A percentile compares a stretch with the other conserved stretches of the same genome.
These are phyloP conservation scores for Elaphurus davidianus DNA, from an alignment of 2,113 vertebrate species.

Conservation along the genomic window DNA sequence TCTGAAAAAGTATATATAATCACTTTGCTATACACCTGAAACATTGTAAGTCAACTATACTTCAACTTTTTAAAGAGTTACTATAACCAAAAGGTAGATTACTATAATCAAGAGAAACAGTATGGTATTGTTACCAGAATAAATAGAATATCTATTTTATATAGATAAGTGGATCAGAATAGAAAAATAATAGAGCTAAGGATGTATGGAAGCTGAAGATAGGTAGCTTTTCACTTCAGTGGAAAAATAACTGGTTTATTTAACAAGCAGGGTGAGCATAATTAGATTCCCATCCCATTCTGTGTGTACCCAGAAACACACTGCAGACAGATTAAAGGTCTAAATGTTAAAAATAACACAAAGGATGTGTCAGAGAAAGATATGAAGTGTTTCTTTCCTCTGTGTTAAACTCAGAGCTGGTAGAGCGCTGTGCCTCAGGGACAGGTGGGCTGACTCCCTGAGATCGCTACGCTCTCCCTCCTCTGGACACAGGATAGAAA, in stretches of 20 bases:
- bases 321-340: neutral
- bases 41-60: neutral
- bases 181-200: neutral
- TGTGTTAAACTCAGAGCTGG: neutral
- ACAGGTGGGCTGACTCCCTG: neutral
- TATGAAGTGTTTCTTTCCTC: neutral
- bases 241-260: neutral
- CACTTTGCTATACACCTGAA: neutral
- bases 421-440: neutral
- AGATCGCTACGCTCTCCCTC: rapidly evolving
- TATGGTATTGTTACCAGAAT: neutral
- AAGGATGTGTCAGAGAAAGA: neutral
- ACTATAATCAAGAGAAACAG: neutral
- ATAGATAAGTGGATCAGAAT: neutral
- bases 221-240: neutral
- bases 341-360: neutral
- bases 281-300: neutral
- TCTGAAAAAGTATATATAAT: neutral
- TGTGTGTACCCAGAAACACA: neutral
- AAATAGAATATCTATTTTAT: neutral
- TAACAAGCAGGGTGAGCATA: neutral
- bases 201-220: neutral
- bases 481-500: neutral
- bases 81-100: neutral
- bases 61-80: neutral